A percentile compares a stretch with the other conserved stretches of the same genome.
These are phyloP conservation scores for Leucoptera coffeella DNA, from an alignment of 2,888 invertebrate genomes.

Conservation along the genomic window DNA sequence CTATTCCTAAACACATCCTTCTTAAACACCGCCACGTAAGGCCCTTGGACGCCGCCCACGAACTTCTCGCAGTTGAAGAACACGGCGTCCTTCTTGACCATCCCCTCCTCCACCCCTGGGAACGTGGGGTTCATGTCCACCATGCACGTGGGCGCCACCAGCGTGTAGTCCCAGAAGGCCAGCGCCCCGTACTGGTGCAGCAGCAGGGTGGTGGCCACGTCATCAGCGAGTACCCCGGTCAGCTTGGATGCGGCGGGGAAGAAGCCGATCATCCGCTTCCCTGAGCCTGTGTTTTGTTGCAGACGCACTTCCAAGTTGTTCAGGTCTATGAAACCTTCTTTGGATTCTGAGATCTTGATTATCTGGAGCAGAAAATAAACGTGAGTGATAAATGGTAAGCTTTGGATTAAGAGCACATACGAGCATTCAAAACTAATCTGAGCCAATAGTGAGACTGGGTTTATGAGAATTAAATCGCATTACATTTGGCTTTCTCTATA, in stretches of 20 bases:
- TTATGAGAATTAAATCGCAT: no score
- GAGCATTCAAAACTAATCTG: no score
- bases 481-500: no score
- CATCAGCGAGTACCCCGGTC: constrained; percentile 83
- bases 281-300: constrained; percentile 53
- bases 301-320: constrained; percentile 68
- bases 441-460: not conserved
- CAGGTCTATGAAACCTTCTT: constrained; percentile 73
- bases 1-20: constrained; percentile 39
- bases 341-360: constrained; percentile 70
- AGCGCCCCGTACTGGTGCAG: constrained; percentile 77
- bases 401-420: no score
- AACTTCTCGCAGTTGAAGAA: constrained; percentile 90
- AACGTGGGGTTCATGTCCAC: constrained; percentile 81
- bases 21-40: constrained; percentile 56
- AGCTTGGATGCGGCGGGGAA: constrained; percentile 83
- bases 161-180: constrained; percentile 87
- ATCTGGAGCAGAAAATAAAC: constrained; percentile 47
- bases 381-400: no score
- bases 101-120: constrained; percentile 61
- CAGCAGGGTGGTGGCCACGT: constrained; percentile 71
- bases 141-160: constrained; percentile 72
- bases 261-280: constrained; percentile 72
- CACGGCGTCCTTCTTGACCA: constrained; percentile 79
- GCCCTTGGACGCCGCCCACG: constrained; percentile 84